Conservation (phyloP, 2,888 invertebrate genomes). For the Serrognathus titanus region DNA sequence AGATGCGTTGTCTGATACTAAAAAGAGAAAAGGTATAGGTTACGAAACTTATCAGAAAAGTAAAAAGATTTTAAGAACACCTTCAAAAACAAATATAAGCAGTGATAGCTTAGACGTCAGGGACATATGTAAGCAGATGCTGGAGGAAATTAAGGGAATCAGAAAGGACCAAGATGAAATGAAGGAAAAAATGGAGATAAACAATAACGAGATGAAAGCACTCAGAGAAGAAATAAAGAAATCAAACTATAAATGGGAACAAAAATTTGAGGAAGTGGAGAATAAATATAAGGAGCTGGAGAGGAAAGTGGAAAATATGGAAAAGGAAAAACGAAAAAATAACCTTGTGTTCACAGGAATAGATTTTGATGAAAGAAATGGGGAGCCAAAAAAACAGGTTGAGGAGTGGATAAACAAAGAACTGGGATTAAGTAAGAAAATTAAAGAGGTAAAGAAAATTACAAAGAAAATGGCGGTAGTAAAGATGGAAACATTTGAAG, state of each 20-base stretch:
- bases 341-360: slow-evolving; percentile 2
- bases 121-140: not conserved
- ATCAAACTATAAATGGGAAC: not conserved
- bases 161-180: not conserved
- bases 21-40: too few species aligned
- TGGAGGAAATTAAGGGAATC: not conserved
- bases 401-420: not conserved
- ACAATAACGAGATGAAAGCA: not conserved
- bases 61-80: too few species aligned
- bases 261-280: not conserved
- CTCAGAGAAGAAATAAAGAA: not conserved
- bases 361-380: not conserved
- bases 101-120: too few species aligned
- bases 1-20: too few species aligned
- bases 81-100: too few species aligned
- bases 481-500: not conserved
- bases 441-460: not conserved
- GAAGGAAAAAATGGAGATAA: not conserved
- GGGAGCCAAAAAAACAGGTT: too few species aligned
- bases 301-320: not conserved
- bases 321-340: not conserved
- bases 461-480: not conserved
- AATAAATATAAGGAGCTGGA: not conserved
- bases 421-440: not conserved
- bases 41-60: too few species aligned